These are phyloP conservation scores for Drosophila pandora DNA, from an alignment of 1,140 invertebrate species.

Conservation along the genomic window DNA sequence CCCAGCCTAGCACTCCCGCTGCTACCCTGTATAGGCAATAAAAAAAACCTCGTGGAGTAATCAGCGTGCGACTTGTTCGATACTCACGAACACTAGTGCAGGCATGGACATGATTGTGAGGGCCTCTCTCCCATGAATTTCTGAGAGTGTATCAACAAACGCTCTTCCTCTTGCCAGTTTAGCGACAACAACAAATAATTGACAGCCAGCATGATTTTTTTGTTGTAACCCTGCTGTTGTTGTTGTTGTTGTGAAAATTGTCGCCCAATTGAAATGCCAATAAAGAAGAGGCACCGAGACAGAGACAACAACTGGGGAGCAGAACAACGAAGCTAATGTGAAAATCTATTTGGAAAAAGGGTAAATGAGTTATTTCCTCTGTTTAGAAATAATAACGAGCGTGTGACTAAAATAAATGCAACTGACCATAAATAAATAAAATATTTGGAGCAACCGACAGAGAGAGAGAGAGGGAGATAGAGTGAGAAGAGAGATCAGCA, in stretches of 20 bases:
- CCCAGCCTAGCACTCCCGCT: background rate
- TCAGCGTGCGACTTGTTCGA: constrained; percentile 52
- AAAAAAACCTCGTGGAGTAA: constrained; percentile 36
- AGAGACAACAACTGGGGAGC: background rate
- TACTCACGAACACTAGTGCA: constrained; percentile 14
- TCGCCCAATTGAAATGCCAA: constrained; percentile 35
- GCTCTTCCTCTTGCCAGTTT: constrained; percentile 19
- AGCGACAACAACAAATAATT: constrained; percentile 32
- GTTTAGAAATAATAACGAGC: constrained; percentile 43
- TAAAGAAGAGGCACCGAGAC: background rate
- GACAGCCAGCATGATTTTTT: constrained; percentile 41
- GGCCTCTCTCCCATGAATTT: background rate
- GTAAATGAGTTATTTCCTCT: constrained; percentile 73
- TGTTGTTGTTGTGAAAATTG: constrained; percentile 47
- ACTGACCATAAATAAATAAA: constrained; percentile 33
- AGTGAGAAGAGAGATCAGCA: background rate
- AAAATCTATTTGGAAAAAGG: constrained; percentile 49
- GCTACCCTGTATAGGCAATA: constrained; percentile 18
- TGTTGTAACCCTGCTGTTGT: constrained; percentile 21
- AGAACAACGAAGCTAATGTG: background rate
- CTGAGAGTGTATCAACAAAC: constrained; percentile 22
- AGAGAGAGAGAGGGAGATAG: background rate
- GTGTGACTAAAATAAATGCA: constrained; percentile 2
- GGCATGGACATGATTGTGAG: background rate
- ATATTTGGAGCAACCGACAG: constrained; percentile 7